These are phyloP conservation scores for Phortica okadai DNA, from an alignment of 2,888 invertebrate genomes.

Conservation along the genomic window DNA sequence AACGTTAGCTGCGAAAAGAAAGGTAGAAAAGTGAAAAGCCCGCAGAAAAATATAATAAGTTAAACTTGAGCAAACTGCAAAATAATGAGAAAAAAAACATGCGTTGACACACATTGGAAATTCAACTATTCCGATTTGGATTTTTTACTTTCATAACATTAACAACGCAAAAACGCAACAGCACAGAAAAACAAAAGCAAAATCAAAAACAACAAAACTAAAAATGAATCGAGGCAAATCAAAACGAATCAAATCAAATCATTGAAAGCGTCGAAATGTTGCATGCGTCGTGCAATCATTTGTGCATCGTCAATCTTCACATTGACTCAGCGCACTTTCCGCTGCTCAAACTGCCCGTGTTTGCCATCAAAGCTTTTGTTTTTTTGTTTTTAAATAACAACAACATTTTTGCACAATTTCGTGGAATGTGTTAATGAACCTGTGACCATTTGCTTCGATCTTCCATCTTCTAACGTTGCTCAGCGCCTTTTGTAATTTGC, in stretches of 20 bases:
- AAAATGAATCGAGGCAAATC: neutral
- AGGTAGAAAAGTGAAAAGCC: neutral
- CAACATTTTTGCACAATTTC: neutral
- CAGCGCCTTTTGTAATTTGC: neutral
- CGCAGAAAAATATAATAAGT: neutral
- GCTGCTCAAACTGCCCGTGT: too few species aligned
- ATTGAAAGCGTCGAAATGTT: neutral
- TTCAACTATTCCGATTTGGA: neutral
- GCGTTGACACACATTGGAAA: neutral
- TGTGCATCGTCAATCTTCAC: neutral
- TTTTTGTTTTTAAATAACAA: neutral
- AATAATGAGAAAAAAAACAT: neutral
- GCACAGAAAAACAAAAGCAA: neutral
- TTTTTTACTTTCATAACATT: neutral
- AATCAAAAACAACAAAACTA: neutral
- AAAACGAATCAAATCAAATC: neutral
- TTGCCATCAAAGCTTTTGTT: neutral
- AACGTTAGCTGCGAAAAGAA: neutral
- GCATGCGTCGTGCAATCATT: neutral
- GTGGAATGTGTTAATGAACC: slow-evolving; percentile 28
- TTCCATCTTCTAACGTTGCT: neutral
- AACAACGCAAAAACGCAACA: neutral
- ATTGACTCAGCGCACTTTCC: neutral
- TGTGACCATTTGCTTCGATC: neutral
- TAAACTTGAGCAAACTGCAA: neutral